A percentile compares a stretch with the other conserved stretches of the same genome.
Evolutionary conservation across 53 echinoderm and acorn worm species (phyloP).

Genomic region (Mesocentrotus franciscanus): DNA sequence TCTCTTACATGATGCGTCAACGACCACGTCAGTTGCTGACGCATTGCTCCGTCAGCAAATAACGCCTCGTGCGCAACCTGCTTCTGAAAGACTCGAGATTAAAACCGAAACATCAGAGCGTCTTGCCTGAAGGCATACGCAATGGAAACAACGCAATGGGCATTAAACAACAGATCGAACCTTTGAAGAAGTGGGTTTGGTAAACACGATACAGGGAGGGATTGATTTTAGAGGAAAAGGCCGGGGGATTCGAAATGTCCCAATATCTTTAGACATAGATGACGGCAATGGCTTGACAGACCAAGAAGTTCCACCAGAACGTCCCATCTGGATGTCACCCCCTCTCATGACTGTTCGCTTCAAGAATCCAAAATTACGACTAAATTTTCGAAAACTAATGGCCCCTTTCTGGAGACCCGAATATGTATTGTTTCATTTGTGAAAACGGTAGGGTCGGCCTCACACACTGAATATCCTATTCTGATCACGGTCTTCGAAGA

Average conservation of each 20-base stretch:
- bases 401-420: not conserved
- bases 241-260: not conserved
- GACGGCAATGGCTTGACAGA: not conserved
- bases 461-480: not conserved
- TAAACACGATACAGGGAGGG: not conserved
- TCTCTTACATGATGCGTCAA: not conserved
- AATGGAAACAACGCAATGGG: not conserved
- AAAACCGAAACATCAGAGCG: not conserved
- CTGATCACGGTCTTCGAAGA: not conserved
- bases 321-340: not conserved
- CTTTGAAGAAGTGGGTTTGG: not conserved
- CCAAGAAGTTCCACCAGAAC: not conserved
- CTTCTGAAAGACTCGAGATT: not conserved
- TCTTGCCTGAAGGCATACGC: not conserved
- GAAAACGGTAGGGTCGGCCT: not conserved
- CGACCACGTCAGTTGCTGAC: not conserved
- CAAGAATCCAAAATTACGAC: not conserved
- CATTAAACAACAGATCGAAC: not conserved
- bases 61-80: not conserved
- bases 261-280: not conserved
- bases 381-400: not conserved
- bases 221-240: not conserved
- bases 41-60: not conserved
- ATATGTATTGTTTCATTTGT: not conserved
- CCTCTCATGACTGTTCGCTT: not conserved